phyloP scores from a whole-genome alignment of 37 sponge, comb jelly and placozoan species.

The Aplysina aerophoba region DNA sequence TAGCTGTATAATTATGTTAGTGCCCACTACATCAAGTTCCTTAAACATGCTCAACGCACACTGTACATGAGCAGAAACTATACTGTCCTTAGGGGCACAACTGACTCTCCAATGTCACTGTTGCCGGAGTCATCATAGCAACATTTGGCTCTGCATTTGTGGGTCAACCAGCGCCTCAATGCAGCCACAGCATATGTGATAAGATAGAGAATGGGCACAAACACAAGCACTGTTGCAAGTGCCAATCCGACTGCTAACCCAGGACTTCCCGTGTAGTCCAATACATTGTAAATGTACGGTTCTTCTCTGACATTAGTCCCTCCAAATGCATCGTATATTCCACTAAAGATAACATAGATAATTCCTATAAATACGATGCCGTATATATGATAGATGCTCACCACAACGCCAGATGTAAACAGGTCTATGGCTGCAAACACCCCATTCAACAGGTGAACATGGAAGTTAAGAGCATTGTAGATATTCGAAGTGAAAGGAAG shows the following conservation, averaged over 20 bases:
- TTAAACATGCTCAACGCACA: neutral
- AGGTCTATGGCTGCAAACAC: conserved; percentile 61
- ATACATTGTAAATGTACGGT: conserved; percentile 49
- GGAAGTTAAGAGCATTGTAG: conserved; percentile 37
- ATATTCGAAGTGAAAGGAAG: neutral
- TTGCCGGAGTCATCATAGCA: no score
- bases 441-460: conserved; percentile 58
- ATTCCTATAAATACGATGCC: conserved; percentile 16
- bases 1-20: no score
- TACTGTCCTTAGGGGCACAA: no score
- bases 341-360: conserved; percentile 56
- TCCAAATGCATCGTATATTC: conserved; percentile 49
- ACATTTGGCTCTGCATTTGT: no score
- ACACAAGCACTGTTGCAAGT: conserved; percentile 26
- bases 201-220: conserved; percentile 55
- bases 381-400: conserved; percentile 53
- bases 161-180: conserved; percentile 14
- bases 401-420: conserved; percentile 33
- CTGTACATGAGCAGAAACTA: no score
- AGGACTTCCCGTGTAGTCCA: conserved; percentile 67
- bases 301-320: conserved; percentile 49
- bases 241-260: conserved; percentile 32
- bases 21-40: no score
- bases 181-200: conserved; percentile 9
- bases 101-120: no score